Conservation (phyloP, 2,113 vertebrate genomes). For the Oryzias woworae region DNA sequence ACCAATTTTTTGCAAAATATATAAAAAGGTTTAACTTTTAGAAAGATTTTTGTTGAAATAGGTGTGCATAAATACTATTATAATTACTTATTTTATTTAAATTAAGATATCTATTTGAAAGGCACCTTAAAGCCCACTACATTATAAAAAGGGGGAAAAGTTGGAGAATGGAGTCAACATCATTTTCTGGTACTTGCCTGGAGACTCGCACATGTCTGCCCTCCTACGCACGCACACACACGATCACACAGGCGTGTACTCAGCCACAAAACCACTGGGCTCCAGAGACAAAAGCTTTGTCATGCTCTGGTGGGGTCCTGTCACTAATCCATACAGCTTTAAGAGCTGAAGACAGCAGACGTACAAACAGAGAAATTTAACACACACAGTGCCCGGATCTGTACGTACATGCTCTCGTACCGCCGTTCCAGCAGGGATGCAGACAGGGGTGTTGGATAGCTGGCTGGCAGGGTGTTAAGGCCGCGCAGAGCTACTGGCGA, state of each 20-base stretch:
- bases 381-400: slow-evolving; percentile 57
- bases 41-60: too few relatives aligned
- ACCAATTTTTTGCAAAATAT: too few relatives aligned
- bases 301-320: slow-evolving; percentile 75
- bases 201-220: background rate
- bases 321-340: slow-evolving; percentile 79
- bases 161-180: slow-evolving; percentile 53
- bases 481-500: slow-evolving; percentile 82
- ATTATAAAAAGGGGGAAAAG: slow-evolving; percentile 3
- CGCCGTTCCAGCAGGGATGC: slow-evolving; percentile 24
- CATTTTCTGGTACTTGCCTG: slow-evolving; percentile 42
- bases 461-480: slow-evolving; percentile 76
- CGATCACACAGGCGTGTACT: slow-evolving; percentile 25
- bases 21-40: too few relatives aligned
- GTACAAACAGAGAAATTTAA: slow-evolving; percentile 52
- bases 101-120: too few relatives aligned
- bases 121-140: background rate
- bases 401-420: slow-evolving; percentile 47
- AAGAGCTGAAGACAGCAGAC: slow-evolving; percentile 70
- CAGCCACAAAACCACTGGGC: slow-evolving; percentile 68
- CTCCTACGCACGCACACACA: slow-evolving; percentile 5
- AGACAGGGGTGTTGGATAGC: slow-evolving; percentile 52
- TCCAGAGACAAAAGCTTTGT: slow-evolving; percentile 79
- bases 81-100: too few relatives aligned
- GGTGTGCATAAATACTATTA: too few relatives aligned